phyloP scores from a whole-genome alignment of 2,113 vertebrate genomes.

The Corynorhinus townsendii region DNA sequence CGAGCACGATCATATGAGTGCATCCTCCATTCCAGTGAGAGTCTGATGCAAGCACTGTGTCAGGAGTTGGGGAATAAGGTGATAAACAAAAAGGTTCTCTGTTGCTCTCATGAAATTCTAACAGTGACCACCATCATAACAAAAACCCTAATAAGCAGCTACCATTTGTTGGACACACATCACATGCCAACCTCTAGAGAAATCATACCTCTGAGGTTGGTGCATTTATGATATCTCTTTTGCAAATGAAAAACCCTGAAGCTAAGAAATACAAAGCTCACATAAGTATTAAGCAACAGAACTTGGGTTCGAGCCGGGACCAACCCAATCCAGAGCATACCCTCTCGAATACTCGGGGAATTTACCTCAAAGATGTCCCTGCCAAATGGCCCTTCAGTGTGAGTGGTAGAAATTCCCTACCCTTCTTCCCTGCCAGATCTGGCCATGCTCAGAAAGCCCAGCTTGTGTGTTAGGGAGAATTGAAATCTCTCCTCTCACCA shows the following conservation, averaged over 20 bases:
- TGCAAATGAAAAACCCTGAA: not conserved
- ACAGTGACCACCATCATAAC: not conserved
- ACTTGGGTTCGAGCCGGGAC: not conserved
- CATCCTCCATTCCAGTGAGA: not conserved
- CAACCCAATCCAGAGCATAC: not conserved
- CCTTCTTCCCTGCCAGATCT: not conserved
- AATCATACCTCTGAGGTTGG: not conserved
- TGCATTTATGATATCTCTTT: not conserved
- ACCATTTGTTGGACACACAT: not conserved
- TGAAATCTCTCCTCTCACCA: not conserved
- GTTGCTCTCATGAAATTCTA: not conserved
- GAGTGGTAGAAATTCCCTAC: not conserved
- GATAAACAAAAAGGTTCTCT: not conserved
- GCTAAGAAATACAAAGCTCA: not conserved
- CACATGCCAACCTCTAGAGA: not conserved
- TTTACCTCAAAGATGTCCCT: not conserved
- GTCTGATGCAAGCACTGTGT: not conserved
- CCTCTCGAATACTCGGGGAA: not conserved
- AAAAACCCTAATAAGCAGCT: not conserved
- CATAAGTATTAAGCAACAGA: not conserved
- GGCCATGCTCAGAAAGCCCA: not conserved
- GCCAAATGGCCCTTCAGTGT: not conserved
- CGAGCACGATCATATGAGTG: not conserved
- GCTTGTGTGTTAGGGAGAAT: not conserved
- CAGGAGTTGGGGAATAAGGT: not conserved